Base-by-base conservation (phyloP, 1,140 invertebrate species). In the Atta cephalotes region DNA sequence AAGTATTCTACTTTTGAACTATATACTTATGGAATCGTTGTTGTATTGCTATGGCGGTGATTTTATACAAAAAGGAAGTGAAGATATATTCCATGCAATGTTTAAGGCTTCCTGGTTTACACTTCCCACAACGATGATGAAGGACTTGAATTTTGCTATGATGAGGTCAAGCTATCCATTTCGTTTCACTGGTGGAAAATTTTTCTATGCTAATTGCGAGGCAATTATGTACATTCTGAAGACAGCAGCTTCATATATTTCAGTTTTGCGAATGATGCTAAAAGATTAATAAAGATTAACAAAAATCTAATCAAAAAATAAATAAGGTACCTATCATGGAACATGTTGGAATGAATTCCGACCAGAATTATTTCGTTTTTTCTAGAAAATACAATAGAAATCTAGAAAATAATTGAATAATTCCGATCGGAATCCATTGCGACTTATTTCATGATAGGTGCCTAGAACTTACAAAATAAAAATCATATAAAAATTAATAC, bases 41-140 rank as follows among this genome's bases (percentile, higher is more conserved):
- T 14, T 92, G 14, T 88, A 89, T 16, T 86, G 82, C n/a, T 93
- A 88, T 58, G 92, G 91, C 0, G 91, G 92, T n/a, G 91, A 93
- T 65, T 70, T 70, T 49, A 35, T 93, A 3, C 87, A 79, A 18
- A 77, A 28, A 16, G 86, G 85, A 70, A 72, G 87, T 12, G 66
- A 84, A 49, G 76, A 76, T 10, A 45, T 93, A 63, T 45, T 74
- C 7, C 51, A 82, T 53, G 79, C 90, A 9, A 58, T 91, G 9
- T 92, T 90, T 62, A 31, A n/a, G 18, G 84, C 58, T 68, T 56
- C 66, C n/a, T 93, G 92, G 92, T 90, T 88, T 56, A 70, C 91
- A 12, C 58, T 93, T 68, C 88, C 92, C 31, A n/a, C 28, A 7
- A 89, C 74, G 2, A n/a, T 90, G n/a, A 79, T 79, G 3, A 91